These are phyloP conservation scores for Stigmatopora argus DNA, from an alignment of 2,113 vertebrate species.

Conservation along the genomic window DNA sequence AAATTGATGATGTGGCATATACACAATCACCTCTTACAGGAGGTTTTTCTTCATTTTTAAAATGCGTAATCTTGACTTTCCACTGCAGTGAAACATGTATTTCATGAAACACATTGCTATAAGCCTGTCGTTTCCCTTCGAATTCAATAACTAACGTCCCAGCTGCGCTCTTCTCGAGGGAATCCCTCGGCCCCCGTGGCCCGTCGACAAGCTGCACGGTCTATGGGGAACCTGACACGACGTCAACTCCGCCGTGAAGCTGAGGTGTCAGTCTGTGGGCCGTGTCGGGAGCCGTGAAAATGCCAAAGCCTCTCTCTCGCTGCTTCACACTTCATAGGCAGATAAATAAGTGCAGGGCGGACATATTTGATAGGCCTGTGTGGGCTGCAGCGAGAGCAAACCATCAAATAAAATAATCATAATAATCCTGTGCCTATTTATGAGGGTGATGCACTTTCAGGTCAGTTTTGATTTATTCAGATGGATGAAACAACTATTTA, in stretches of 20 bases:
- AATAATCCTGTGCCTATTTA: constrained; percentile 27
- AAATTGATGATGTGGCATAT: not conserved
- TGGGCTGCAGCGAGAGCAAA: constrained; percentile 17
- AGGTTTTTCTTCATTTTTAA: not conserved
- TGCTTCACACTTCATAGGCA: constrained; percentile 33
- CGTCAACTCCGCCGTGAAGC: constrained; percentile 54
- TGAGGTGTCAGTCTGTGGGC: constrained; percentile 55
- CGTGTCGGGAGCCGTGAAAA: constrained; percentile 31
- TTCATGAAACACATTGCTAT: constrained; percentile 10
- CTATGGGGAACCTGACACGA: constrained; percentile 61
- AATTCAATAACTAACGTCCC: constrained; percentile 63
- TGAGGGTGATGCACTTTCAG: constrained; percentile 18
- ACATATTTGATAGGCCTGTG: constrained; percentile 14
- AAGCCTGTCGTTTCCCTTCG: constrained; percentile 47
- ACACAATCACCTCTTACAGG: not conserved
- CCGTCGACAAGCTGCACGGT: constrained; percentile 60
- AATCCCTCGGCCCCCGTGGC: constrained; percentile 54
- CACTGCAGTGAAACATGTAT: not conserved
- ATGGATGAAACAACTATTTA: not conserved
- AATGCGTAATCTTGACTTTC: not conserved
- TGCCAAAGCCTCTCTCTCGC: constrained; percentile 21
- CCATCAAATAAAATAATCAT: not conserved
- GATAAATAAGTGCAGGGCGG: constrained; percentile 4
- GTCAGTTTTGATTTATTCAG: not conserved
- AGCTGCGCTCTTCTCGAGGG: constrained; percentile 64